phyloP scores from a whole-genome alignment of 2,888 invertebrate genomes.

The Dicranocentrus wangi region DNA sequence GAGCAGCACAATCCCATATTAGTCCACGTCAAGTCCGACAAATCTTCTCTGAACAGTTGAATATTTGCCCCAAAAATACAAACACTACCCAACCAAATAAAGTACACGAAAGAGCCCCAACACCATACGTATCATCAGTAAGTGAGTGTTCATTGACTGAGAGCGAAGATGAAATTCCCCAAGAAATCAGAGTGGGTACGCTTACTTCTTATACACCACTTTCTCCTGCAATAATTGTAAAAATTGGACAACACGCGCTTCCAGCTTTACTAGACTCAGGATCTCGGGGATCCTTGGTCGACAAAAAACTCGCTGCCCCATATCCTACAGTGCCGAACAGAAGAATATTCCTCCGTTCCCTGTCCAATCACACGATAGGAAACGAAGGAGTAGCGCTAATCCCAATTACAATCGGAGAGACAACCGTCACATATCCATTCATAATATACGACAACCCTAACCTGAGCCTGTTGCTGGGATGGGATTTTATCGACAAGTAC shows the following conservation, averaged over 20 bases:
- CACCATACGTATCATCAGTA: no score
- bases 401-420: neutral
- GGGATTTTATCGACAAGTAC: neutral
- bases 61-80: no score
- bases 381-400: constrained; percentile 16
- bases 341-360: neutral
- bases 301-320: neutral
- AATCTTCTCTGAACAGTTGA: no score
- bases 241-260: no score
- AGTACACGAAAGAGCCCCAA: no score
- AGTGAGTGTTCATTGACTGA: no score
- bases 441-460: neutral
- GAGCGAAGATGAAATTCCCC: no score
- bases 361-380: constrained; percentile 1
- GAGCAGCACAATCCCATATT: neutral
- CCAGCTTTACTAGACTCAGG: neutral
- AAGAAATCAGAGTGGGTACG: no score
- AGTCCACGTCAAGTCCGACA: neutral
- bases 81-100: no score
- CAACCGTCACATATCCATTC: constrained; percentile 6
- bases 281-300: neutral
- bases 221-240: no score
- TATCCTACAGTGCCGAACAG: neutral
- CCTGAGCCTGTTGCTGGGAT: neutral
- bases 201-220: no score